Percentiles rank a stretch among this genome's conserved stretches.
These are phyloP conservation scores for Lithobius niger DNA, from an alignment of 1,140 invertebrate genomes.

Conservation along the genomic window DNA sequence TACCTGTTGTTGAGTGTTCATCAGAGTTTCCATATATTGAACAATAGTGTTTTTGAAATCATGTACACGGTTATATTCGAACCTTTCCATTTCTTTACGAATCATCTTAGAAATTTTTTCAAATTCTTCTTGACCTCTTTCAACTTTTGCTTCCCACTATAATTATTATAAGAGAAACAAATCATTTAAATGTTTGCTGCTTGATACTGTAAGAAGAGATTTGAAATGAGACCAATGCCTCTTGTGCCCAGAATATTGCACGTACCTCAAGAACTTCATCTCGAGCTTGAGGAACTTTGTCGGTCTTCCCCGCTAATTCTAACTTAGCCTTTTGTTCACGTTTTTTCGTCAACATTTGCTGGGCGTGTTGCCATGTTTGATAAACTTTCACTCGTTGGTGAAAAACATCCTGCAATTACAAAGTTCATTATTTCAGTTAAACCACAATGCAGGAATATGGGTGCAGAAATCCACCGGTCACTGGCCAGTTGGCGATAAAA, in stretches of 20 bases:
- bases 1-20: constrained; percentile 90
- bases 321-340: constrained; percentile 84
- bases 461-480: no score
- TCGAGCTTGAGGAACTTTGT: constrained; percentile 76
- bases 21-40: constrained; percentile 82
- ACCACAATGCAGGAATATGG: no score
- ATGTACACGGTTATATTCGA: constrained; percentile 70
- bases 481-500: no score
- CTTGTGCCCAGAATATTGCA: constrained; percentile 14
- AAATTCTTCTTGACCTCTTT: constrained; percentile 91
- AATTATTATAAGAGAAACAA: no score
- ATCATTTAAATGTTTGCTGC: no score
- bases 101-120: constrained; percentile 92
- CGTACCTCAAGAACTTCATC: constrained; percentile 86
- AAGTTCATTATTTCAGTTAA: no score
- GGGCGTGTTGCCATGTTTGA: constrained; percentile 94
- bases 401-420: constrained; percentile 86
- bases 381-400: constrained; percentile 95
- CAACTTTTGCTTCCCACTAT: constrained; percentile 89
- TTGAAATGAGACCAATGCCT: no score
- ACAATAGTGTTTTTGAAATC: constrained; percentile 85
- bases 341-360: constrained; percentile 86
- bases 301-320: constrained; percentile 70
- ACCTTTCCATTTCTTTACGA: constrained; percentile 85
- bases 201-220: no score